Conservation (phyloP, 2,888 invertebrate genomes). For the Agrotis exclamationis region DNA sequence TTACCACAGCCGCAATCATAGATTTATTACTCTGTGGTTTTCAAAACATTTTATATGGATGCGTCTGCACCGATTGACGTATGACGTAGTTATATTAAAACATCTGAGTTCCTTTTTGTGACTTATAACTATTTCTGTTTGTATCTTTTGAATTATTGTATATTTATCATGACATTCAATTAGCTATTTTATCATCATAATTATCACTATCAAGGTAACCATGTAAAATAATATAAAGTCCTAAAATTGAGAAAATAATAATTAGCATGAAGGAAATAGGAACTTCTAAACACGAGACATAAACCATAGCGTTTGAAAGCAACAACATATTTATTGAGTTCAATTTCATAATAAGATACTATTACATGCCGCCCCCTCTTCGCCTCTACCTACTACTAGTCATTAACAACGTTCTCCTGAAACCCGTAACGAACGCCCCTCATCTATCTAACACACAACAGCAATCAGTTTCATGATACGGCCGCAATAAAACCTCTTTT, state of each 20-base stretch:
- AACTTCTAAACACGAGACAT: neutral
- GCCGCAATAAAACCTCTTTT: conserved; percentile 70
- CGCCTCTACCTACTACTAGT: neutral
- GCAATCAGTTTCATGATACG: conserved; percentile 61
- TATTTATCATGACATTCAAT: neutral
- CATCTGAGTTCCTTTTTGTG: neutral
- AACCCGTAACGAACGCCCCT: conserved; percentile 30
- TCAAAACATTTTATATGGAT: conserved; percentile 30
- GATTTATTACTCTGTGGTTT: conserved; percentile 38
- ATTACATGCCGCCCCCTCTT: neutral
- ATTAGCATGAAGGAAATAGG: too few relatives aligned
- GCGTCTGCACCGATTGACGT: conserved; percentile 39
- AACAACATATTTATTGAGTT: neutral
- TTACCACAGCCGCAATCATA: conserved; percentile 42
- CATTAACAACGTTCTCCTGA: conserved; percentile 29
- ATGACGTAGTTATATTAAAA: neutral
- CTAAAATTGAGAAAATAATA: too few relatives aligned
- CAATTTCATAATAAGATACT: conserved; percentile 6
- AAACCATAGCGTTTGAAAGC: neutral
- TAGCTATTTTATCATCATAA: too few relatives aligned
- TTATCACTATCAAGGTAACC: too few relatives aligned
- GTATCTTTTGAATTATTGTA: neutral
- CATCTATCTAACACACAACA: conserved; percentile 45
- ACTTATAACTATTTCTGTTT: neutral
- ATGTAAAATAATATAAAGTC: too few relatives aligned